Evolutionary conservation across 1,140 invertebrate genomes (phyloP).

Genomic region (Alviniconcha marisindica): DNA sequence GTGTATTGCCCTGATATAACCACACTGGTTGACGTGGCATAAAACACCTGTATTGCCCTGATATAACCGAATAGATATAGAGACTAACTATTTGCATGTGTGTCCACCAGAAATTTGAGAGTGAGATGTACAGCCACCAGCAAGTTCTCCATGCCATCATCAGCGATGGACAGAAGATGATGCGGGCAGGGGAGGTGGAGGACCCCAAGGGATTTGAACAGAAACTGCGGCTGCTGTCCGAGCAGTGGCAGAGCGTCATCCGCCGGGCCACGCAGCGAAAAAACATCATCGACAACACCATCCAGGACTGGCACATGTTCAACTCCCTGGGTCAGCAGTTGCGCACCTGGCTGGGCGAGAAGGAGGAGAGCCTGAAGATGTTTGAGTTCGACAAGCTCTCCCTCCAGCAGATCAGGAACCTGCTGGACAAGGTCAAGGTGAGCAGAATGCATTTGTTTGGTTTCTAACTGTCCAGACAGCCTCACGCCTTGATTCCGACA

Average conservation of each 20-base stretch:
- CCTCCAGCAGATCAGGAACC: slow-evolving; percentile 63
- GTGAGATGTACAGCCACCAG: slow-evolving; percentile 69
- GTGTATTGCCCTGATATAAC: too few species aligned
- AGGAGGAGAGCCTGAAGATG: slow-evolving; percentile 84
- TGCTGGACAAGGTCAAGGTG: slow-evolving; percentile 68
- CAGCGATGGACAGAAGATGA: slow-evolving; percentile 71
- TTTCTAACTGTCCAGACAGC: too few species aligned
- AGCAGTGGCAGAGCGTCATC: slow-evolving; percentile 90
- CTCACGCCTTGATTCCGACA: too few species aligned
- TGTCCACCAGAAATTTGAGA: slow-evolving; percentile 67
- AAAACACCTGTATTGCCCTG: too few species aligned
- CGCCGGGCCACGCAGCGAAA: slow-evolving; percentile 88
- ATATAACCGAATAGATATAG: too few species aligned
- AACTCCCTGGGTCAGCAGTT: slow-evolving; percentile 84
- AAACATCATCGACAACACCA: slow-evolving; percentile 81
- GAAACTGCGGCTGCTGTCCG: slow-evolving; percentile 86
- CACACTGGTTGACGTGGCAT: too few species aligned
- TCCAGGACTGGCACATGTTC: slow-evolving; percentile 89
- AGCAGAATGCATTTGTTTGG: neutral
- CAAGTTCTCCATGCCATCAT: slow-evolving; percentile 73
- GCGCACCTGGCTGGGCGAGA: slow-evolving; percentile 84
- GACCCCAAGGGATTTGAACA: slow-evolving; percentile 74
- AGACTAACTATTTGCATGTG: neutral
- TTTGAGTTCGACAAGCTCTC: slow-evolving; percentile 62
- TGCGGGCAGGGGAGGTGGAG: slow-evolving; percentile 65